Percentiles rank a stretch among this genome's conserved stretches.
These are phyloP conservation scores for Fulica atra DNA, from an alignment of 2,113 vertebrate species.

Conservation along the genomic window DNA sequence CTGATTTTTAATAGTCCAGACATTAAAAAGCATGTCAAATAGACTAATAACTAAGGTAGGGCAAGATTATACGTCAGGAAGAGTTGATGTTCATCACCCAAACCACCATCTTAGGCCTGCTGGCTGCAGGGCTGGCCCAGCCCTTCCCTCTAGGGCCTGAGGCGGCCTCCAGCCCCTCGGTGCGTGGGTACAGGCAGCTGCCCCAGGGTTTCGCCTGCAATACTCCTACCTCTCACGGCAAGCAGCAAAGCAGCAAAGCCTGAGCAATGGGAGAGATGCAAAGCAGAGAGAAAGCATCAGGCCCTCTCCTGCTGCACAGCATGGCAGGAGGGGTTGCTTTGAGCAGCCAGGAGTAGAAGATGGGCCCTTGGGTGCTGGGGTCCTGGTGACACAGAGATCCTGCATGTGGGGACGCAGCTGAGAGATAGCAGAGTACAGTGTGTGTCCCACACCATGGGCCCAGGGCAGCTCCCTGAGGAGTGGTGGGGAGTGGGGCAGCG, in stretches of 20 bases:
- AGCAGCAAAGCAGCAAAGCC: background rate
- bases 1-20: background rate
- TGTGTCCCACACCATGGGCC: background rate
- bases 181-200: accelerated
- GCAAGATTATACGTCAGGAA: background rate
- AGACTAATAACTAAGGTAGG: background rate
- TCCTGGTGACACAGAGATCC: background rate
- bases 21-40: background rate
- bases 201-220: background rate
- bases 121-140: background rate
- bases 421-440: background rate
- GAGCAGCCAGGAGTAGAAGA: background rate
- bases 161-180: background rate
- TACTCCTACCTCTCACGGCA: background rate
- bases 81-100: background rate
- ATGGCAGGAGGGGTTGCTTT: too few species aligned
- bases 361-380: background rate
- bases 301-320: accelerated
- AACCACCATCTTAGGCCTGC: background rate
- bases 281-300: background rate
- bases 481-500: accelerated
- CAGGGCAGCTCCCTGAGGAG: background rate
- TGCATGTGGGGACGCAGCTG: background rate
- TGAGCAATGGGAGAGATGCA: background rate
- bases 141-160: background rate